Evolutionary conservation across 2,797 vertebrate genomes (phyloP), one percentile per base, ranked within the genome.

Genomic region (Saxicola maurus): DNA sequence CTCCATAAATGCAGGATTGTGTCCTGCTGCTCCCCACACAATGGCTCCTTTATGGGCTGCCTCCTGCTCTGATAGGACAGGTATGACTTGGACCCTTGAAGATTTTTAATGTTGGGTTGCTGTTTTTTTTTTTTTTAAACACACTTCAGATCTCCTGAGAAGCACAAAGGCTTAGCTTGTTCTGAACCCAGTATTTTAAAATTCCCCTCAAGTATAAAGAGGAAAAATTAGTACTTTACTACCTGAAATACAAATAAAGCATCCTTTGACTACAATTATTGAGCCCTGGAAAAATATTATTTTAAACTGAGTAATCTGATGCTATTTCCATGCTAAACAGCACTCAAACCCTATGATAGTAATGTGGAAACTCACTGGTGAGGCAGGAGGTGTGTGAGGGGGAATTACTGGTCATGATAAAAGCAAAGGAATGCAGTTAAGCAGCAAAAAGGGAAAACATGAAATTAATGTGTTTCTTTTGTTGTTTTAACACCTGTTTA

Each of bases 1-100:
- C 71, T 75, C 68, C 43, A 69, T 82, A 93, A 94, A 92, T 84
- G 75, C 82, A 89, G 91, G 90, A 92, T 86, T 92, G 83, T 92
- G 78, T 56, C 45, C 74, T 82, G 48, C 77, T 90, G 45, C 55
- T 94, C 71, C 28, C 40, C 69, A 24, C 72, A 95, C 94, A 95
- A 94, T 78, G 80, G 30, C 28, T 90, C 46, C 52, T 94, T 95
- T 93, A 85, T 91, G 46, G 53, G 24, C 62, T 86, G 57, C 49
- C 74, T 91, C 49, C 48, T 89, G 31, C 62, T 51, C 80, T 77
- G 42, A 89, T 61, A 79, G 56, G 46, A 52, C 73, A 92, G 66
- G 82, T 92, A 88, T 71, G 55, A 85, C 51, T 38, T 77, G 43
- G 51, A 84, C 46, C 68, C 72, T 59, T 78, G 60, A 87, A 89